Conservation (phyloP, 2,888 invertebrate genomes). For the Clusia tigrina region DNA sequence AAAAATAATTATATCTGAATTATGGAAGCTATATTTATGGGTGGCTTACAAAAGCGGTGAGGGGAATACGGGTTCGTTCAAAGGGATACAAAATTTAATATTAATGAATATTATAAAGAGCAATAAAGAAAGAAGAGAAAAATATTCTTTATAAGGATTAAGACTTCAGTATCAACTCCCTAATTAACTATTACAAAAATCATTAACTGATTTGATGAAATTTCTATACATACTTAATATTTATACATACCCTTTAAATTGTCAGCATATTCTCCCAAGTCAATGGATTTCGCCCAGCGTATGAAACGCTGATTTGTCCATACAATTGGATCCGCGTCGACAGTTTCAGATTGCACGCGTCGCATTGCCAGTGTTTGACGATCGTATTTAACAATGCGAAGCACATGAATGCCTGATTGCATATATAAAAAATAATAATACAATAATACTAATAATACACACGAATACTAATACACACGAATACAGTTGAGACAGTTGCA, state of each 20-base stretch:
- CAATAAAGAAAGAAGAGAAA: too few relatives aligned
- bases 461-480: background rate
- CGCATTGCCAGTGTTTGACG: constrained; percentile 87
- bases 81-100: too few relatives aligned
- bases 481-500: background rate
- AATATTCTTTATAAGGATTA: too few relatives aligned
- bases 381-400: constrained; percentile 92
- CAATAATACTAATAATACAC: background rate
- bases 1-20: too few relatives aligned
- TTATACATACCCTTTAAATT: constrained; percentile 80
- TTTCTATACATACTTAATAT: too few relatives aligned
- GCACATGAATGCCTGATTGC: constrained; percentile 80
- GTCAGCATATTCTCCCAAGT: constrained; percentile 91
- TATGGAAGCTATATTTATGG: too few relatives aligned
- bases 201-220: too few relatives aligned
- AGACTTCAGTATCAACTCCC: too few relatives aligned
- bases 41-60: too few relatives aligned
- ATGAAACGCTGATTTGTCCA: constrained; percentile 96
- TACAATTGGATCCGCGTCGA: constrained; percentile 89
- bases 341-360: constrained; percentile 86
- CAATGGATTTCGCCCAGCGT: constrained; percentile 92
- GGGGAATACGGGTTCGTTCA: too few relatives aligned
- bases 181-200: too few relatives aligned
- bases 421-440: background rate
- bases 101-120: too few relatives aligned